A percentile compares a stretch with the other conserved stretches of the same genome.
These are phyloP conservation scores for Eupithecia abbreviata DNA, from an alignment of 2,888 invertebrate species.

Conservation along the genomic window DNA sequence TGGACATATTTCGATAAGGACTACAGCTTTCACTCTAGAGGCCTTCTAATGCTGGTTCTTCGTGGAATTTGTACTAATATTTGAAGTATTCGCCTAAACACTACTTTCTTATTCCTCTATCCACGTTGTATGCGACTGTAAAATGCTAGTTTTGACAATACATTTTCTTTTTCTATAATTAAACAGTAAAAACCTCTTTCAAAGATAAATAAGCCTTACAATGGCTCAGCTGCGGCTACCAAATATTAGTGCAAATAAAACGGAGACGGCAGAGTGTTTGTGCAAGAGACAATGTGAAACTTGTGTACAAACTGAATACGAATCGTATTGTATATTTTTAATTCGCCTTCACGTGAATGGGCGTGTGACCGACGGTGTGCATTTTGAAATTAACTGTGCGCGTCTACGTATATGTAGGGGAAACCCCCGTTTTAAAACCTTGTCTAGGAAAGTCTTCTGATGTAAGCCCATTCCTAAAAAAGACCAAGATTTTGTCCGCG, in stretches of 20 bases:
- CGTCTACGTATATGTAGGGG: constrained; percentile 6
- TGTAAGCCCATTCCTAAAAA: not conserved
- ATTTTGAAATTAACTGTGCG: constrained; percentile 34
- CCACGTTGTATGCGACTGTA: not conserved
- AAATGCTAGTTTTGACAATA: not conserved
- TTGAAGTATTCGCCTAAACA: not conserved
- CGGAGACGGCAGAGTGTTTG: constrained; percentile 26
- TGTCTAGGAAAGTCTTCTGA: not conserved
- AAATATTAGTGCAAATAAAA: constrained; percentile 11
- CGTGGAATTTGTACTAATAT: constrained; percentile 10
- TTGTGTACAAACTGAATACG: constrained; percentile 34
- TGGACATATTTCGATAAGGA: constrained; percentile 11
- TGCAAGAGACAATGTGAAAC: constrained; percentile 36
- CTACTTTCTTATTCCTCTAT: not conserved
- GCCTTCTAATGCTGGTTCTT: constrained; percentile 12
- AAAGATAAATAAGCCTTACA: not conserved
- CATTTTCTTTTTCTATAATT: not conserved
- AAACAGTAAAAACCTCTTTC: not conserved
- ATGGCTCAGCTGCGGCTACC: not conserved
- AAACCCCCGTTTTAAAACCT: not conserved
- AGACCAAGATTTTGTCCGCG: not conserved
- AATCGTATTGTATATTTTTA: constrained; percentile 38
- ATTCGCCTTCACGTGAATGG: constrained; percentile 27
- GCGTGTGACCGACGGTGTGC: constrained; percentile 32
- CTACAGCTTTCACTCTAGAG: constrained; percentile 32